phyloP scores from a whole-genome alignment of 2,113 vertebrate genomes.

The Platycercus adscitus region DNA sequence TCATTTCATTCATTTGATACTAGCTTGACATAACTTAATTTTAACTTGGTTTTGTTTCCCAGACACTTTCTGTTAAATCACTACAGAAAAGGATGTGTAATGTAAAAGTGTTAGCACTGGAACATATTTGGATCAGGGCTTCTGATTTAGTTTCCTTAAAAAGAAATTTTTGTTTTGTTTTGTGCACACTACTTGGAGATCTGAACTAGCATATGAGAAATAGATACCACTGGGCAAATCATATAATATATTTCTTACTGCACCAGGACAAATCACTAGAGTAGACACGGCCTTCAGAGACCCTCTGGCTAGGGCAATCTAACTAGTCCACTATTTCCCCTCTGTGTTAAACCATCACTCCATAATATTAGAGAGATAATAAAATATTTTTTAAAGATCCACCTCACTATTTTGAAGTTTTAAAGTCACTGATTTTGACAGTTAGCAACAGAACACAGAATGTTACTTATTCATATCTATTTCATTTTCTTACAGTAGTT shows the following conservation, averaged over 20 bases:
- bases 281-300: neutral
- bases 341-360: neutral
- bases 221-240: neutral
- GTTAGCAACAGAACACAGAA: neutral
- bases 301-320: neutral
- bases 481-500: slow-evolving; percentile 4
- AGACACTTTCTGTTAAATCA: neutral
- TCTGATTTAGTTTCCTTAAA: neutral
- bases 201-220: neutral
- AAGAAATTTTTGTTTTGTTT: neutral
- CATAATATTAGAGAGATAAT: neutral
- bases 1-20: neutral
- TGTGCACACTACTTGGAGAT: neutral
- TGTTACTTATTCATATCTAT: slow-evolving; percentile 19
- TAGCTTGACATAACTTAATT: neutral
- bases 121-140: neutral
- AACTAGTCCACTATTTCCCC: neutral
- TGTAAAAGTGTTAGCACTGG: neutral
- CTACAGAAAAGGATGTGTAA: neutral
- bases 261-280: neutral
- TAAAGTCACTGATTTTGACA: slow-evolving; percentile 20
- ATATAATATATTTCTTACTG: neutral
- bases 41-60: neutral
- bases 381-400: neutral
- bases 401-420: neutral